phyloP scores from a whole-genome alignment of 2,113 vertebrate genomes.

The Macroglossus sobrinus region DNA sequence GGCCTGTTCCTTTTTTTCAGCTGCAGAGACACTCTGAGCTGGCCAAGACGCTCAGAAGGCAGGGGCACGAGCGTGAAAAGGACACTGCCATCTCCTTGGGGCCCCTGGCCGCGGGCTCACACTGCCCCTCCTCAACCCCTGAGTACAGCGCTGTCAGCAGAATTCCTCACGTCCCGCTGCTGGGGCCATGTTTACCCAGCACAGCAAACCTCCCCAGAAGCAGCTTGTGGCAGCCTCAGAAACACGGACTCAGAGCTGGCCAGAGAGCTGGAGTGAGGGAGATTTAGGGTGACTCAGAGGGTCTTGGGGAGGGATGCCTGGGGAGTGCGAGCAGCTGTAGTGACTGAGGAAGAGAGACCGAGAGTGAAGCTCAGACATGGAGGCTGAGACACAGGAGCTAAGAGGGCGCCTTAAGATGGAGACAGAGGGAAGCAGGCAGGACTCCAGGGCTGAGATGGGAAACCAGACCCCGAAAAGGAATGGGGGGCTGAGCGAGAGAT shows the following conservation, averaged over 20 bases:
- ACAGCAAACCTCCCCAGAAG: conserved; percentile 45
- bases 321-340: neutral
- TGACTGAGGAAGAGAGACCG: neutral
- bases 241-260: neutral
- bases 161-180: conserved; percentile 70
- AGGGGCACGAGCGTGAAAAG: neutral
- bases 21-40: neutral
- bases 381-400: neutral
- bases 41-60: neutral
- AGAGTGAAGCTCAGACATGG: neutral
- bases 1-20: neutral
- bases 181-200: conserved; percentile 66
- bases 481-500: neutral
- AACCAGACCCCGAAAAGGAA: neutral
- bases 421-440: neutral
- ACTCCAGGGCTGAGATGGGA: neutral
- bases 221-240: neutral
- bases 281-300: neutral
- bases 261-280: neutral
- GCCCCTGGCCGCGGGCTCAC: neutral
- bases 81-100: conserved; percentile 41
- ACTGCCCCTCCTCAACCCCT: conserved; percentile 48
- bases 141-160: conserved; percentile 68
- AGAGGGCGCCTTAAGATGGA: neutral
- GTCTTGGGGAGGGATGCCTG: neutral